These are phyloP conservation scores for Thalassophryne amazonica DNA, from an alignment of 2,797 vertebrate genomes.

Conservation along the genomic window DNA sequence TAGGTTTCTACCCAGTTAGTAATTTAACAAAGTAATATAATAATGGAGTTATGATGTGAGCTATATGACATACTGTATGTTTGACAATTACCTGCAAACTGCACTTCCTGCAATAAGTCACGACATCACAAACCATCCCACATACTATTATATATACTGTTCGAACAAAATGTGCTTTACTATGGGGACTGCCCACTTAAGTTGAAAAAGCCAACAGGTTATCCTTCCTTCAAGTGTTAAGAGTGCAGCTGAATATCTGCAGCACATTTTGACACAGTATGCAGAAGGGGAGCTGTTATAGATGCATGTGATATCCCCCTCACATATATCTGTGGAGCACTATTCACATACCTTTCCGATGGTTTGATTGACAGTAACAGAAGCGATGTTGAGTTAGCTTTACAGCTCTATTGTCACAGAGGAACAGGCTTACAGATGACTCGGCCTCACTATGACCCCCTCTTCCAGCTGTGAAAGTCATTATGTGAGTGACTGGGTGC, in stretches of 20 bases:
- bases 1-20: no score
- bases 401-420: slow-evolving; percentile 38
- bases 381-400: slow-evolving; percentile 35
- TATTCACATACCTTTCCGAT: not conserved
- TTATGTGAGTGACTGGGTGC: slow-evolving; percentile 40
- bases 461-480: slow-evolving; percentile 48
- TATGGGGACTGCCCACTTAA: slow-evolving; percentile 11
- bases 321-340: no score
- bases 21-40: no score
- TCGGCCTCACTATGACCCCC: slow-evolving; percentile 40
- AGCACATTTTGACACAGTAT: not conserved
- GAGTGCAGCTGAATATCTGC: not conserved
- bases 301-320: not conserved
- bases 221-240: slow-evolving; percentile 9
- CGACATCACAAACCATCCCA: no score
- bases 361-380: slow-evolving; percentile 24
- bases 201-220: not conserved
- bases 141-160: no score
- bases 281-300: not conserved
- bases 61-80: no score
- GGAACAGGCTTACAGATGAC: slow-evolving; percentile 13
- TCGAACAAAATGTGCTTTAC: no score
- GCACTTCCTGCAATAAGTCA: no score
- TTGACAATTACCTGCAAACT: no score
- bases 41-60: no score